phyloP scores from a whole-genome alignment of 2,797 vertebrate genomes.

The Lutjanus argentimaculatus region DNA sequence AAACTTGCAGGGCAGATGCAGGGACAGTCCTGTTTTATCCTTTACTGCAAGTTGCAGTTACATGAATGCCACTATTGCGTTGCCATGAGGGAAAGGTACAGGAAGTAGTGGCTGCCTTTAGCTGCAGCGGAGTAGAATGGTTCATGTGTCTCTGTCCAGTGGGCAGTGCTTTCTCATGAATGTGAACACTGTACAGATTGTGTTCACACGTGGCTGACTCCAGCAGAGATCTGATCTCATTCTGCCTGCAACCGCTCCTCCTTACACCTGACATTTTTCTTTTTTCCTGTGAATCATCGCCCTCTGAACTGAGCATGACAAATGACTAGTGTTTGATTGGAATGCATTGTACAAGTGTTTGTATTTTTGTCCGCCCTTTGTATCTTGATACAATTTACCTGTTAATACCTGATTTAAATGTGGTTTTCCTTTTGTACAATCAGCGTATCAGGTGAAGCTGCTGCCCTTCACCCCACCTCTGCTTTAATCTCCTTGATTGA shows the following conservation, averaged over 20 bases:
- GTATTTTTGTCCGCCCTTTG: neutral
- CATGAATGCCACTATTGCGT: neutral
- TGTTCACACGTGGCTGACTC: constrained; percentile 20
- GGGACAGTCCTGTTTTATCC: neutral
- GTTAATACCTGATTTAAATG: neutral
- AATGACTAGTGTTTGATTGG: neutral
- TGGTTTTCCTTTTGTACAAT: neutral
- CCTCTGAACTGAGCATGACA: neutral
- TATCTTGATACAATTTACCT: neutral
- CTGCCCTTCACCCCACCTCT: too few relatives aligned
- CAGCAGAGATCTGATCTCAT: constrained; percentile 3
- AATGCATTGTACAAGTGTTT: neutral
- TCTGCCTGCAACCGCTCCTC: neutral
- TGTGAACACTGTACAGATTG: constrained; percentile 16
- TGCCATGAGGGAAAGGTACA: neutral
- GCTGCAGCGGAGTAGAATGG: neutral
- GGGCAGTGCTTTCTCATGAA: constrained; percentile 38
- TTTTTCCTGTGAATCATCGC: neutral
- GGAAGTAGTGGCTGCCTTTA: neutral
- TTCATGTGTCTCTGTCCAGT: constrained; percentile 5
- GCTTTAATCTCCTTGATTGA: too few relatives aligned
- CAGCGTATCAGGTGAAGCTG: neutral
- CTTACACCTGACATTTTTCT: neutral
- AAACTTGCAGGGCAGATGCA: neutral
- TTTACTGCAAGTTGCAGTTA: neutral